Evolutionary conservation across 2,113 vertebrate species (phyloP).

Genomic region (Alethe diademata): DNA sequence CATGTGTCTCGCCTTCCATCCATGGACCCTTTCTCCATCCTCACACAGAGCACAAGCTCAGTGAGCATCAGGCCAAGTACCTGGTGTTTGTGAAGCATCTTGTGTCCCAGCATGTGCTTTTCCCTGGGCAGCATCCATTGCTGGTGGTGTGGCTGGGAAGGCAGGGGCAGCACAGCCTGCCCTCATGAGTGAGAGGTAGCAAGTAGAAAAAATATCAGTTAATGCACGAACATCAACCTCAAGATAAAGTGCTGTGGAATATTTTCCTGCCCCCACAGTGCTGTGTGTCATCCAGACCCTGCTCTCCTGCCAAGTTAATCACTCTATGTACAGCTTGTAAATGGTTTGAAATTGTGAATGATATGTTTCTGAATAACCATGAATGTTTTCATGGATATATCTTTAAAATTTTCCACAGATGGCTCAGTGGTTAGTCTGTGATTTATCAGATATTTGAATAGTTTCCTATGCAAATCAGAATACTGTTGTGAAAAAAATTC

Average conservation of each 20-base stretch:
- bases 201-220: not conserved
- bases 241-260: not conserved
- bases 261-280: not conserved
- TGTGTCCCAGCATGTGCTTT: not conserved
- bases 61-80: not conserved
- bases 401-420: not conserved
- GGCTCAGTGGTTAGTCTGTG: not conserved
- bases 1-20: fast-evolving
- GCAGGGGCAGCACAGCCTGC: not conserved
- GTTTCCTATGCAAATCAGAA: not conserved
- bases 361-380: not conserved
- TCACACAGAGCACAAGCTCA: not conserved
- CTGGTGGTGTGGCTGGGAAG: not conserved
- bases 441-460: constrained; percentile 5
- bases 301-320: not conserved
- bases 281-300: constrained; percentile 10
- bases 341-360: not conserved
- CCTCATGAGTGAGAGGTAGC: not conserved
- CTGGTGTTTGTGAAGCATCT: not conserved
- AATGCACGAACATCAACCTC: not conserved
- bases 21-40: not conserved
- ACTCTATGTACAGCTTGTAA: not conserved
- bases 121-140: fast-evolving
- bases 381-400: not conserved
- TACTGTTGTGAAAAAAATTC: not conserved